phyloP scores from a whole-genome alignment of 1,140 invertebrate genomes.

The Caenorhabditis inopinata region DNA sequence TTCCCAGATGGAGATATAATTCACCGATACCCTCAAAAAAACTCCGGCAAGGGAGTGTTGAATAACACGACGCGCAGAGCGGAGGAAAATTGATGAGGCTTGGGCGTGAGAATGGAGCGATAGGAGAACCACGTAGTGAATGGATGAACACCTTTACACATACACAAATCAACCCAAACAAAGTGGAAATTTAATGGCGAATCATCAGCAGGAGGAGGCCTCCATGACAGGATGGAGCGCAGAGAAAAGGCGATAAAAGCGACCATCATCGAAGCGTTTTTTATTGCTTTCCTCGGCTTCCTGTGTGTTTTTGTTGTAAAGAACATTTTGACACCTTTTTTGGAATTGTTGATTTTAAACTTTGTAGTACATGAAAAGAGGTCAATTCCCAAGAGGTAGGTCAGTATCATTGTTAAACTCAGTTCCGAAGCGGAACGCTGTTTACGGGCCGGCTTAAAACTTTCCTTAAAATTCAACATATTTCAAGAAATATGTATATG shows the following conservation, averaged over 20 bases:
- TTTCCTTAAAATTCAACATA: too few species aligned
- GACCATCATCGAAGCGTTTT: background rate
- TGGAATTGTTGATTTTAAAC: background rate
- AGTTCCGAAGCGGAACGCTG: too few species aligned
- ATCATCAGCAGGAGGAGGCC: background rate
- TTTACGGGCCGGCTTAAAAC: too few species aligned
- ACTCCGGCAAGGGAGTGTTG: background rate
- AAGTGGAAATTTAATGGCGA: slow-evolving; percentile 13
- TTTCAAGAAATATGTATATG: too few species aligned
- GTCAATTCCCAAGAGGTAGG: too few species aligned
- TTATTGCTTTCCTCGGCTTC: background rate
- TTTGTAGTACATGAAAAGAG: too few species aligned
- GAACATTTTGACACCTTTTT: background rate
- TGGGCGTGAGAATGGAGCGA: slow-evolving; percentile 24
- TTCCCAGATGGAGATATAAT: background rate
- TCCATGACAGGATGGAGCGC: background rate
- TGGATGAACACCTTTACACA: slow-evolving; percentile 1
- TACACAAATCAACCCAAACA: slow-evolving; percentile 16
- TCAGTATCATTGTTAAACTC: too few species aligned
- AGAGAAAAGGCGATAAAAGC: background rate
- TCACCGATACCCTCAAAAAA: slow-evolving; percentile 25
- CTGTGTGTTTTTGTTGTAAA: background rate
- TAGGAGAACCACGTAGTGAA: background rate
- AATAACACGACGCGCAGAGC: too few species aligned
- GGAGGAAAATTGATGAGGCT: slow-evolving; percentile 15